Conservation (phyloP, 2,113 vertebrate species). For the Gallinago paraguaiae region DNA sequence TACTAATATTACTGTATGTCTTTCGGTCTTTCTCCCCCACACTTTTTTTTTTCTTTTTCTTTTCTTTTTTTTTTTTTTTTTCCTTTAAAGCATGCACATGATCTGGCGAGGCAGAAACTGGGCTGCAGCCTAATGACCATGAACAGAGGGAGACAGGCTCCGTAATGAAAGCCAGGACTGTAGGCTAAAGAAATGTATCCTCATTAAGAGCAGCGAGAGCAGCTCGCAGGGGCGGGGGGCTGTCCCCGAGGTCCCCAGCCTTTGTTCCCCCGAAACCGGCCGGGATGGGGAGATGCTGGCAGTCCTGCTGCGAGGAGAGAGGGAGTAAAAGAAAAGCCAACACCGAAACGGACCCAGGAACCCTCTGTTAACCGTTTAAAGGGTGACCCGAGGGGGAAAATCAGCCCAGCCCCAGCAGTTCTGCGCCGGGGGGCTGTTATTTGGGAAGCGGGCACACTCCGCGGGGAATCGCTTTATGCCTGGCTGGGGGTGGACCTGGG, state of each 20-base stretch:
- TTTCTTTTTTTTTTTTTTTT: too few relatives aligned
- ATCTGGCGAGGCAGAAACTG: neutral
- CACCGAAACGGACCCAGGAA: neutral
- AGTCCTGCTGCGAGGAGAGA: neutral
- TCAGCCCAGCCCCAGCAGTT: neutral
- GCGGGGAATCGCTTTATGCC: neutral
- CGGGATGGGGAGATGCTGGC: neutral
- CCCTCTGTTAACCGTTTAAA: neutral
- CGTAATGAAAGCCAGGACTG: constrained; percentile 22
- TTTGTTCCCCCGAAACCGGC: constrained; percentile 26
- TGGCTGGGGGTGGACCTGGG: neutral
- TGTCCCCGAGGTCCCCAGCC: neutral
- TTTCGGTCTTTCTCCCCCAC: neutral
- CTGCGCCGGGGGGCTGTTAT: neutral
- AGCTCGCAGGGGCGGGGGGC: neutral
- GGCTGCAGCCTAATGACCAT: constrained; percentile 25
- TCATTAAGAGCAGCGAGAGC: constrained; percentile 17
- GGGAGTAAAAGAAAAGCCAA: neutral
- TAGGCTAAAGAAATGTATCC: constrained; percentile 54
- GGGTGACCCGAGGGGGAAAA: neutral
- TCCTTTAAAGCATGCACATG: neutral
- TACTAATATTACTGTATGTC: neutral
- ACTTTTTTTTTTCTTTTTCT: too few relatives aligned
- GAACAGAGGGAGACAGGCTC: constrained; percentile 3
- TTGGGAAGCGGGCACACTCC: neutral